phyloP scores from a whole-genome alignment of 2,797 vertebrate genomes.

The Neomorphus geoffroyi region DNA sequence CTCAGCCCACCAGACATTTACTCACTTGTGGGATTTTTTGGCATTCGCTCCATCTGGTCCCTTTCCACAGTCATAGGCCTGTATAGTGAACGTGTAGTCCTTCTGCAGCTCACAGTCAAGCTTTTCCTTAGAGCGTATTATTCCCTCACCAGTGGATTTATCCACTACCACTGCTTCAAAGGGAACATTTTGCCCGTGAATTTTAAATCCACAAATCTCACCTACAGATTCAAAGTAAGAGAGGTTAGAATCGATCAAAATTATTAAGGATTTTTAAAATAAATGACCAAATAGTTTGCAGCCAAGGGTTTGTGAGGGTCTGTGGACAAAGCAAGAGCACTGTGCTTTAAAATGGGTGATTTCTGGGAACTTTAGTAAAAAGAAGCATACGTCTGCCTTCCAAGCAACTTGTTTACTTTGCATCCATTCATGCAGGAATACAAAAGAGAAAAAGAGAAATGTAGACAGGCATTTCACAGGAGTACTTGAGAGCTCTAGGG shows the following conservation, averaged over 20 bases:
- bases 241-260: not conserved
- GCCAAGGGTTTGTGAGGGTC: slow-evolving; percentile 90
- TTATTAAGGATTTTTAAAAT: not conserved
- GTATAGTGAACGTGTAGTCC: slow-evolving; percentile 95
- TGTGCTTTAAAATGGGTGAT: slow-evolving; percentile 86
- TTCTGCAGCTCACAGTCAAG: slow-evolving; percentile 98
- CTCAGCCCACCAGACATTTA: not conserved
- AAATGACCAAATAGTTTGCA: slow-evolving; percentile 83
- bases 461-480: slow-evolving; percentile 98
- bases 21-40: slow-evolving; percentile 99
- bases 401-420: slow-evolving; percentile 93
- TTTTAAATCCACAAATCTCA: slow-evolving; percentile 99
- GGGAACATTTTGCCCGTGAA: slow-evolving; percentile 95
- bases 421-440: slow-evolving; percentile 99
- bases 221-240: slow-evolving; percentile 82
- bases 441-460: slow-evolving; percentile 78
- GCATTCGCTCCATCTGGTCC: slow-evolving; percentile 89
- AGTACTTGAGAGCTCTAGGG: slow-evolving; percentile 84
- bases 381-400: slow-evolving; percentile 85
- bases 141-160: slow-evolving; percentile 94
- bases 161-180: slow-evolving; percentile 98
- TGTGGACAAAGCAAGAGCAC: slow-evolving; percentile 89
- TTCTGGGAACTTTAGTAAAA: slow-evolving; percentile 83
- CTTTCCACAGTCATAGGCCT: slow-evolving; percentile 96
- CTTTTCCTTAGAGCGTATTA: slow-evolving; percentile 92